Percentiles rank a stretch among this genome's conserved stretches.
These are phyloP conservation scores for Nestor notabilis DNA, from an alignment of 2,113 vertebrate species.

Conservation along the genomic window DNA sequence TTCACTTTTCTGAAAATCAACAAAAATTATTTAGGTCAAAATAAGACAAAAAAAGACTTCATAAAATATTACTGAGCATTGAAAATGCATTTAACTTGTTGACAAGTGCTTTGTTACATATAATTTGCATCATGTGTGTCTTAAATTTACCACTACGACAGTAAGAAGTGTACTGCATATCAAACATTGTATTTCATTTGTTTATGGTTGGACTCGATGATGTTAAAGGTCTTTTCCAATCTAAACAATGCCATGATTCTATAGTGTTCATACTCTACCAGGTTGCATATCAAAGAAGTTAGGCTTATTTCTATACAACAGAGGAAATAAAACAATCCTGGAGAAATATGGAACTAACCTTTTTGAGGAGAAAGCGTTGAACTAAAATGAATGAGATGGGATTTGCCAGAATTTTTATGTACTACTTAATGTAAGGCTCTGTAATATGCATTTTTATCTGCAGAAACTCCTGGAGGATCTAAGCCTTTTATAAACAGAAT, in stretches of 20 bases:
- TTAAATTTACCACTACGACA: neutral
- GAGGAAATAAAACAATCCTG: constrained; percentile 32
- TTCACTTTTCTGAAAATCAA: neutral
- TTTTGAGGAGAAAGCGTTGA: constrained; percentile 6
- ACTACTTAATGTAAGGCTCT: neutral
- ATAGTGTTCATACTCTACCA: neutral
- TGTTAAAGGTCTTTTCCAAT: neutral
- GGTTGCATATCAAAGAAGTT: constrained; percentile 41
- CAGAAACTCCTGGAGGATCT: neutral
- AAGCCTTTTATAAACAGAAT: neutral
- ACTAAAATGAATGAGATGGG: constrained; percentile 16
- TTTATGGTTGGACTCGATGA: neutral
- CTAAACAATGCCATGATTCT: neutral
- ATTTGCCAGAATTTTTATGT: constrained; percentile 18
- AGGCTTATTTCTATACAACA: constrained; percentile 37
- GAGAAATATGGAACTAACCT: constrained; percentile 15
- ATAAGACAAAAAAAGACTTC: neutral
- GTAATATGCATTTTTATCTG: neutral
- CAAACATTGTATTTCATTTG: neutral
- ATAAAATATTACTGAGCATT: neutral
- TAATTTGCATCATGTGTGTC: neutral
- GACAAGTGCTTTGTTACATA: neutral
- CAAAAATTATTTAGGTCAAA: neutral
- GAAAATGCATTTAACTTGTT: neutral
- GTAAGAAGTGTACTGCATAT: neutral